phyloP scores from a whole-genome alignment of 2,888 invertebrate species.

The Subacronicta megacephala region DNA sequence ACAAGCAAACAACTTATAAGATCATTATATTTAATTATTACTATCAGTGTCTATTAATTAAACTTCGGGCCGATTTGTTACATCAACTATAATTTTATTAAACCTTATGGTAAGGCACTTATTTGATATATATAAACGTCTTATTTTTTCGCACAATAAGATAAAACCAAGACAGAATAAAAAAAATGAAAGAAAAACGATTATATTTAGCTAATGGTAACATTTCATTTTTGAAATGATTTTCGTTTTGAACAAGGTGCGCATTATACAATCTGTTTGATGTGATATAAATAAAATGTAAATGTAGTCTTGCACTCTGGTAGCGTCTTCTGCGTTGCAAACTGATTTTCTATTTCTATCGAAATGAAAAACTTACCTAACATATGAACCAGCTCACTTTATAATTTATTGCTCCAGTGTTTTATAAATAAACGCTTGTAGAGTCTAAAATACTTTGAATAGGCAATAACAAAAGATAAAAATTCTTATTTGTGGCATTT shows the following conservation, averaged over 20 bases:
- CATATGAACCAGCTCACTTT: conserved; percentile 35
- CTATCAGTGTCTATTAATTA: conserved; percentile 24
- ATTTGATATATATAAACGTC: conserved; percentile 36
- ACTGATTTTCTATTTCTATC: conserved; percentile 53
- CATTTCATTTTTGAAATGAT: no score
- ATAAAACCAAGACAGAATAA: no score
- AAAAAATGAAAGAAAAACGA: no score
- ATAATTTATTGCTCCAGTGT: conserved; percentile 41
- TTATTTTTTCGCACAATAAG: no score
- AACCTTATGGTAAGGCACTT: conserved; percentile 33
- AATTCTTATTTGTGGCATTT: no score
- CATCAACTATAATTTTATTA: conserved; percentile 32
- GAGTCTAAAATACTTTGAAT: background rate
- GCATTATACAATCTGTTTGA: no score
- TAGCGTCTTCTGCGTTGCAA: conserved; percentile 17
- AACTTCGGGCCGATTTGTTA: conserved; percentile 17
- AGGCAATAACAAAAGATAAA: no score
- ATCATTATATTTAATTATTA: conserved; percentile 28
- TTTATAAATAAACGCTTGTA: conserved; percentile 33
- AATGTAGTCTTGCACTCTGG: conserved; percentile 29
- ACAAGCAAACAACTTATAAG: conserved; percentile 25
- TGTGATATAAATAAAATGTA: no score
- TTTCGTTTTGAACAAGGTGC: no score
- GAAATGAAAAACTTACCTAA: conserved; percentile 36
- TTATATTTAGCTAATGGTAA: no score